A percentile compares a stretch with the other conserved stretches of the same genome.
These are phyloP conservation scores for Leucosticte australis DNA, from an alignment of 2,113 vertebrate species.

Conservation along the genomic window DNA sequence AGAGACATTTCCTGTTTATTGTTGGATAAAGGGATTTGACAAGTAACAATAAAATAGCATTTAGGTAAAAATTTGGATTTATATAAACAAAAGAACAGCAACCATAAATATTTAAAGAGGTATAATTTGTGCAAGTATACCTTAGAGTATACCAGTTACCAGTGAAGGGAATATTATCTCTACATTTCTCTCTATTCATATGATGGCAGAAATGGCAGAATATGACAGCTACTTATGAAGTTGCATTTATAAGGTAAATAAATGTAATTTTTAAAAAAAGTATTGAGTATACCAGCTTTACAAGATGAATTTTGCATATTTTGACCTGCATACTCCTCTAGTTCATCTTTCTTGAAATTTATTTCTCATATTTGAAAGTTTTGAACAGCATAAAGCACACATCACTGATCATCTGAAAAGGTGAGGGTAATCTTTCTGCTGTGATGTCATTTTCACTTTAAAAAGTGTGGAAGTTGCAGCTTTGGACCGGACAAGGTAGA, in stretches of 20 bases:
- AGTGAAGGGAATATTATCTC: not conserved
- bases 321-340: not conserved
- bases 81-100: not conserved
- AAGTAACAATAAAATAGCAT: not conserved
- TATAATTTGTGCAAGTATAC: not conserved
- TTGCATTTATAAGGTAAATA: not conserved
- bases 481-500: not conserved
- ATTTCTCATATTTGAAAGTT: not conserved
- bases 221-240: not conserved
- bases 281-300: not conserved
- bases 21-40: not conserved
- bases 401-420: not conserved
- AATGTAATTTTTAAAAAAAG: not conserved
- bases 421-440: not conserved
- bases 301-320: not conserved
- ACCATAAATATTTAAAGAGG: not conserved
- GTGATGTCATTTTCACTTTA: not conserved
- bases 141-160: not conserved
- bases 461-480: not conserved
- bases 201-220: not conserved
- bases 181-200: not conserved
- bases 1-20: not conserved
- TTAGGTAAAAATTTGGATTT: not conserved
- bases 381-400: not conserved
- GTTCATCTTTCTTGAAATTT: not conserved